Percentiles rank a stretch among this genome's conserved stretches.
Conservation (phyloP, 2,888 invertebrate species). For the Latrodectus hesperus region DNA sequence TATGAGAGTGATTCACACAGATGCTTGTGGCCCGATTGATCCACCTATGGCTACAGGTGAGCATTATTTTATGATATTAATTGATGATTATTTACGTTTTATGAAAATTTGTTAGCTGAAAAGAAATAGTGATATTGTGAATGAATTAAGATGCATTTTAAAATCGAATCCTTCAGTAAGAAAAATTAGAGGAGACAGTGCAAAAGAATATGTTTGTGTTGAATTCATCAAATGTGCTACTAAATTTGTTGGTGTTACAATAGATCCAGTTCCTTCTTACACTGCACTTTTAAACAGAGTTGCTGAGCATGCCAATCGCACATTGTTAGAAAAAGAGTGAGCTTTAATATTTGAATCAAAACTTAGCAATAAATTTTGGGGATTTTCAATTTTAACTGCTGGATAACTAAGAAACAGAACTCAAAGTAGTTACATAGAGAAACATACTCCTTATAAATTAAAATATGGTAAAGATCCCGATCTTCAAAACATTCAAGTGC, state of each 20-base stretch:
- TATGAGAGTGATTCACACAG: no score
- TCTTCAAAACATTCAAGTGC: slow-evolving; percentile 27
- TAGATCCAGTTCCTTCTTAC: slow-evolving; percentile 61
- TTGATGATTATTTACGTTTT: background rate
- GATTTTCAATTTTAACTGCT: slow-evolving; percentile 69
- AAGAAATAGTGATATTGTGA: background rate
- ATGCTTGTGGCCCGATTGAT: no score
- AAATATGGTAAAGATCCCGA: slow-evolving; percentile 52
- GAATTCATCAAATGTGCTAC: slow-evolving; percentile 33
- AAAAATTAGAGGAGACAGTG: slow-evolving; percentile 43
- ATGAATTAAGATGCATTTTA: background rate
- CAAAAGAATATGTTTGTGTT: slow-evolving; percentile 49
- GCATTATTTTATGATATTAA: background rate
- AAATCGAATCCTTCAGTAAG: background rate
- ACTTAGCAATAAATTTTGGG: slow-evolving; percentile 68
- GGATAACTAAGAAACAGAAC: slow-evolving; percentile 60
- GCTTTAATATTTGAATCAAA: no score
- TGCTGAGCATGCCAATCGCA: no score
- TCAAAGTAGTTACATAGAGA: background rate
- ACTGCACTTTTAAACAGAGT: slow-evolving; percentile 70
- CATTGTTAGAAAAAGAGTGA: no score
- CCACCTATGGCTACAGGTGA: no score
- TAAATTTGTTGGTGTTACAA: slow-evolving; percentile 57
- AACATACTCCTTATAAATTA: slow-evolving; percentile 63
- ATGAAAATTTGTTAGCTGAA: background rate